These are phyloP conservation scores for Cephalopachus bancanus DNA, from an alignment of 2,797 vertebrate genomes.

Conservation along the genomic window DNA sequence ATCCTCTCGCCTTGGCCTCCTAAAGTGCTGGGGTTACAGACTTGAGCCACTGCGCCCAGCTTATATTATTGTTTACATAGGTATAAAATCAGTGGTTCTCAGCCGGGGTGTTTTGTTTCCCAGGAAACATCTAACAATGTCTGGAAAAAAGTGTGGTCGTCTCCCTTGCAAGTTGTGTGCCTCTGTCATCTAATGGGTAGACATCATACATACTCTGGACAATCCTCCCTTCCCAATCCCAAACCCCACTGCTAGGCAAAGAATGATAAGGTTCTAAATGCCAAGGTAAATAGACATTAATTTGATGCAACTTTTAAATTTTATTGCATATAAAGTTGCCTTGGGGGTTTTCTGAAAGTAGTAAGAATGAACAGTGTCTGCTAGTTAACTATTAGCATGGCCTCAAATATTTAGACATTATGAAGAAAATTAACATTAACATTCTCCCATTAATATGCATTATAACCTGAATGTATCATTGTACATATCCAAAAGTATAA, in stretches of 20 bases:
- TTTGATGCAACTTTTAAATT: background rate
- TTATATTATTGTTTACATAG: background rate
- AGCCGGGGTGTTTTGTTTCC: background rate
- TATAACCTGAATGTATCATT: constrained; percentile 49
- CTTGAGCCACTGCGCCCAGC: no score
- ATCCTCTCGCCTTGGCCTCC: no score
- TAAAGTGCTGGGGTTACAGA: no score
- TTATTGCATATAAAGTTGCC: background rate
- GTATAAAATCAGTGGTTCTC: background rate
- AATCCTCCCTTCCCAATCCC: no score
- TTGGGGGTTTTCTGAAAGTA: background rate
- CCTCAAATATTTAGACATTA: background rate
- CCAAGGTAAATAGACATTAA: background rate
- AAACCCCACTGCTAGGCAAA: background rate
- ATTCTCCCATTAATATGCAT: background rate
- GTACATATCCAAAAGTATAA: background rate
- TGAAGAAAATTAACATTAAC: background rate
- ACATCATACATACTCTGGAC: background rate
- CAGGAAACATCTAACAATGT: background rate
- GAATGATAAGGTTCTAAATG: background rate
- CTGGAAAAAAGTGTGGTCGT: background rate
- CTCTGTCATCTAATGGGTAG: background rate
- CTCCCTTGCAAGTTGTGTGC: background rate
- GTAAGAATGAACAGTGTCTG: background rate
- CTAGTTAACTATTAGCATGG: background rate